Conservation (phyloP, 2,113 vertebrate species). For the Polyodon spathula region DNA sequence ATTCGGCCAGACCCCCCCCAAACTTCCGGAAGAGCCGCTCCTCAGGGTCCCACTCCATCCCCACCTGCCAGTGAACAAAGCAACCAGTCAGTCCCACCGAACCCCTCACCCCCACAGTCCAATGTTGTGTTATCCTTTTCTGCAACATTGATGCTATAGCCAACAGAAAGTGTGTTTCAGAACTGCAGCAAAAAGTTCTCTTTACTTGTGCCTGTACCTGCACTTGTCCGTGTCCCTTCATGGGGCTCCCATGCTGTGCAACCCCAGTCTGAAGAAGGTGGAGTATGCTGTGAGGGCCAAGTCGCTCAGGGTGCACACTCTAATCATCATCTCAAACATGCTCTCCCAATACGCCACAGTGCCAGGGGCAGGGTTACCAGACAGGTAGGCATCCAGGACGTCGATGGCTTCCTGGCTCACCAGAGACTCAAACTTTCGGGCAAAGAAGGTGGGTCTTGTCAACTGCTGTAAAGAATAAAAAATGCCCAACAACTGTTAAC, state of each 20-base stretch:
- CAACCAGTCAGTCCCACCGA: no score
- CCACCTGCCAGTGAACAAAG: slow-evolving; percentile 58
- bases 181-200: no score
- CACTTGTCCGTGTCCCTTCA: slow-evolving; percentile 40
- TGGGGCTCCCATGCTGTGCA: slow-evolving; percentile 45
- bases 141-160: no score
- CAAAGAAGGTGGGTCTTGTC: slow-evolving; percentile 91
- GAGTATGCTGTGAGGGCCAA: slow-evolving; percentile 77
- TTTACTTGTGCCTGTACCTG: slow-evolving; percentile 36
- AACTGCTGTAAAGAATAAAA: slow-evolving; percentile 65
- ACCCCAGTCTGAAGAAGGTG: slow-evolving; percentile 70
- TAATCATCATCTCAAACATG: slow-evolving; percentile 63
- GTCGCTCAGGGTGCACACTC: slow-evolving; percentile 68
- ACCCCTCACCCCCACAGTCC: no score
- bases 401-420: slow-evolving; percentile 94
- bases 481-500: neutral
- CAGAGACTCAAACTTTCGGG: slow-evolving; percentile 88
- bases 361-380: slow-evolving; percentile 75
- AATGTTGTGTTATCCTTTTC: no score
- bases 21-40: slow-evolving; percentile 96
- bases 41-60: slow-evolving; percentile 94
- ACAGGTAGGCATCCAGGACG: slow-evolving; percentile 89
- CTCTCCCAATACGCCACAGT: slow-evolving; percentile 88
- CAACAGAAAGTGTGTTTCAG: no score
- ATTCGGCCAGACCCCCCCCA: slow-evolving; percentile 81